These are phyloP conservation scores for Carettochelys insculpta DNA, from an alignment of 2,113 vertebrate genomes.

Conservation along the genomic window DNA sequence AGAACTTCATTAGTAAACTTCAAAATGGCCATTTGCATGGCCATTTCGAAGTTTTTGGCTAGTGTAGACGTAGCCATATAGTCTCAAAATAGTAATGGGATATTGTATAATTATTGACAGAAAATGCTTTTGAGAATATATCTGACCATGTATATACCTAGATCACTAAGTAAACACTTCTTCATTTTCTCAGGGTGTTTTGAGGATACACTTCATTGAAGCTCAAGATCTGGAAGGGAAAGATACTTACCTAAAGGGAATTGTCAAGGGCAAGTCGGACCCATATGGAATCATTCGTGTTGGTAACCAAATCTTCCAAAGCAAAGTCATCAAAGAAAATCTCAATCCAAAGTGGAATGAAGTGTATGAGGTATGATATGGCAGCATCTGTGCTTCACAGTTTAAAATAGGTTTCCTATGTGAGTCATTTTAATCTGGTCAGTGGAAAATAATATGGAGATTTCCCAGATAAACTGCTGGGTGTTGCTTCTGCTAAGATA, in stretches of 20 bases:
- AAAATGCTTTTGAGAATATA: background rate
- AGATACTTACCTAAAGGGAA: slow-evolving; percentile 90
- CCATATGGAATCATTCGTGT: slow-evolving; percentile 91
- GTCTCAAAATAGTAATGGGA: accelerated
- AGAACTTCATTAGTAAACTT: too few relatives aligned
- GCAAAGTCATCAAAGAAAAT: slow-evolving; percentile 92
- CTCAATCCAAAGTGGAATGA: slow-evolving; percentile 94
- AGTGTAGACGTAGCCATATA: too few relatives aligned
- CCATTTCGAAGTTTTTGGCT: too few relatives aligned
- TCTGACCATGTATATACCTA: background rate
- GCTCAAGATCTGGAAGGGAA: slow-evolving; percentile 92
- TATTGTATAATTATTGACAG: background rate
- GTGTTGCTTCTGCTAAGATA: background rate
- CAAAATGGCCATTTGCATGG: too few relatives aligned
- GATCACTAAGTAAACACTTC: background rate
- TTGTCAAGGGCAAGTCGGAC: slow-evolving; percentile 96
- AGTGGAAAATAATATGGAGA: background rate
- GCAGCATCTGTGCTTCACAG: background rate
- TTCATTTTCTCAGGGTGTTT: slow-evolving; percentile 80
- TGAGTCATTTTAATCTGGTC: background rate
- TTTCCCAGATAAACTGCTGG: background rate
- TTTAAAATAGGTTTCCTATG: background rate
- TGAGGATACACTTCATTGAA: slow-evolving; percentile 94
- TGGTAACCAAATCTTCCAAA: slow-evolving; percentile 89
- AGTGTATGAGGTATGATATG: slow-evolving; percentile 88